Conservation (phyloP, 2,888 invertebrate species). For the Trileptium ribeirensis region DNA sequence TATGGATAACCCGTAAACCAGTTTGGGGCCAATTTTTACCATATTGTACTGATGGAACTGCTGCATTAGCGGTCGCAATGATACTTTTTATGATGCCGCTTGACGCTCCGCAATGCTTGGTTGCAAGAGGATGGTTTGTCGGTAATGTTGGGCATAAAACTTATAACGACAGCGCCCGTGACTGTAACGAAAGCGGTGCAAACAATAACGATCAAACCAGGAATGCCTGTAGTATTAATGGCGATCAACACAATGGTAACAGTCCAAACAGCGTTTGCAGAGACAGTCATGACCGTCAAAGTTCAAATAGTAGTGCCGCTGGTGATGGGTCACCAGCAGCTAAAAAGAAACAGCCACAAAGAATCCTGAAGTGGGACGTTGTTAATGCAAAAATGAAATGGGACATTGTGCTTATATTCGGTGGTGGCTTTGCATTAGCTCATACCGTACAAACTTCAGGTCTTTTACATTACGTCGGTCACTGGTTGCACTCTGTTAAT, state of each 20-base stretch:
- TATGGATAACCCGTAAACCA: not conserved
- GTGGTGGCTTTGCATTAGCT: not conserved
- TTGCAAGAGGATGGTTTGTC: no score
- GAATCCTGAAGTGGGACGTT: not conserved
- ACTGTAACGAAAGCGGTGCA: not conserved
- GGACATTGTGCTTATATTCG: not conserved
- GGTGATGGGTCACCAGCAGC: not conserved
- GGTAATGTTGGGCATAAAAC: no score
- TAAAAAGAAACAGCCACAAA: not conserved
- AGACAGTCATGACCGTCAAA: not conserved
- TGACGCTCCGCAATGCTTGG: no score
- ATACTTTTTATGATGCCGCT: no score
- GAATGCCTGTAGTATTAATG: no score
- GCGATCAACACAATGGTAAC: no score
- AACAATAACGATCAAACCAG: not conserved
- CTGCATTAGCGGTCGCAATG: not conserved
- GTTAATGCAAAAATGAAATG: not conserved
- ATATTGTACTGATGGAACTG: not conserved
- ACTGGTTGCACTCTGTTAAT: not conserved
- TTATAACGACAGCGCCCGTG: not conserved
- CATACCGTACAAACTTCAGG: not conserved
- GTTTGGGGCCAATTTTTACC: not conserved
- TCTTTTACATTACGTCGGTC: not conserved
- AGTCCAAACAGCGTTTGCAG: not conserved
- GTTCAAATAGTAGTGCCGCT: not conserved